Percentiles rank a stretch among this genome's conserved stretches.
phyloP scores from a whole-genome alignment of 2,888 invertebrate species.

The Heliothis peltigera region DNA sequence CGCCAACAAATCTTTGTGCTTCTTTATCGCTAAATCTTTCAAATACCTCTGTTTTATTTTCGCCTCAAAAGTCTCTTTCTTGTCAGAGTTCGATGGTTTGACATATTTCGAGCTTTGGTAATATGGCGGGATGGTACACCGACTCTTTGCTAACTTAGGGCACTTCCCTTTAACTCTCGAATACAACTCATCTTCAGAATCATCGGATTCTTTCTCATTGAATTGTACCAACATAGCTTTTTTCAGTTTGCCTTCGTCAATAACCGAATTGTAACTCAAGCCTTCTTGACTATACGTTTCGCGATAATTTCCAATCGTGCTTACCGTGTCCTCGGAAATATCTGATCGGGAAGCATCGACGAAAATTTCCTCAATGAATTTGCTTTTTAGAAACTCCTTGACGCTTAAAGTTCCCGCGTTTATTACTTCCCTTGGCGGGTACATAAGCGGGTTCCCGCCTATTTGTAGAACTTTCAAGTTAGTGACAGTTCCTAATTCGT shows the following conservation, averaged over 20 bases:
- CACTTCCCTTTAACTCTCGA: conserved; percentile 78
- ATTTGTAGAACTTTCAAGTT: conserved; percentile 91
- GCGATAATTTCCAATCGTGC: conserved; percentile 58
- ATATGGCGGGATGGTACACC: conserved; percentile 79
- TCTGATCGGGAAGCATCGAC: conserved; percentile 79
- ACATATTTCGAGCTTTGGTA: conserved; percentile 85
- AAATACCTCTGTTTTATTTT: conserved; percentile 81
- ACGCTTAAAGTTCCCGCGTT: conserved; percentile 84
- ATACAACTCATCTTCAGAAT: conserved; percentile 72
- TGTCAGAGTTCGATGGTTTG: conserved; percentile 65
- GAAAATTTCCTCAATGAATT: conserved; percentile 73
- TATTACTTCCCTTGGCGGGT: conserved; percentile 89
- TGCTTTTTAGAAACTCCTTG: conserved; percentile 78
- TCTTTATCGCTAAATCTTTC: conserved; percentile 88
- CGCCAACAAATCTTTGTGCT: conserved; percentile 88
- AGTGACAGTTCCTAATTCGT: conserved; percentile 90
- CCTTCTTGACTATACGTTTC: conserved; percentile 67
- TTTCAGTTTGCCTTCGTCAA: conserved; percentile 71
- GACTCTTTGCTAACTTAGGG: conserved; percentile 79
- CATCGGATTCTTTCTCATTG: conserved; percentile 75
- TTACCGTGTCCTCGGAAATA: conserved; percentile 69
- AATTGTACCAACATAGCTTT: conserved; percentile 74
- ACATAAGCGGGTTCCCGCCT: conserved; percentile 90
- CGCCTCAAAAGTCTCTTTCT: conserved; percentile 69
- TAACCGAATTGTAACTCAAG: conserved; percentile 81